Base-by-base conservation (phyloP, 35 echinoderm and acorn worm species). In the Lytechinus variegatus region DNA sequence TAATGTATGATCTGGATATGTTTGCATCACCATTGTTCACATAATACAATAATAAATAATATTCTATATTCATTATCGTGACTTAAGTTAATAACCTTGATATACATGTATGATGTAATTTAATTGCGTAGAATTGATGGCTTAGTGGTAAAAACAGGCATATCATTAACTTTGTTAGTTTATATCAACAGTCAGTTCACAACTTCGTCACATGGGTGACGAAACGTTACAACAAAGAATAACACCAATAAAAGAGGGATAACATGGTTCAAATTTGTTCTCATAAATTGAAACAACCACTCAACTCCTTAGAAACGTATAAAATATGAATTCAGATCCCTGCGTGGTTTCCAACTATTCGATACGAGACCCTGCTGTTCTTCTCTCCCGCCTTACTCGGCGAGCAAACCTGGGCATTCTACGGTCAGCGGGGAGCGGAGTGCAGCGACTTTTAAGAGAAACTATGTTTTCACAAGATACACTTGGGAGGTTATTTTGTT, bases 361-460 rank as follows among this genome's bases (percentile, higher is more conserved):
- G 29, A 44, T 52, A 44, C 88, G 52, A 8, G 28, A 52, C 88
- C 88, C 88, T 90, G 88, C 88, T 90, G 88, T 90, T 90, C 16
- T 12, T 52, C 88, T 90, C 88, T 12, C 11, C 88, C 88, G 88
- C 4, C 52, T 14, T 33, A 54, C 88, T 54, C 29, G 88, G 88
- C 10, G 52, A 54, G 10, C 52, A 44, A 52, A 10, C 3, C 28
- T 52, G 88, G 88, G n/a, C 88, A 90, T 90, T 90, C 88, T 90
- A 54, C 29, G 88, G 29, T 90, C 88, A 90, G 88, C 88, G 52
- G 88, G 88, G 88, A 90, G 88, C 27, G 52, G 52, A 90, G 29
- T 29, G 2, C 29, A 90, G 88, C 52, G 28, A 79, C 88, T 12
- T 90, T 90, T 90, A 52, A 90, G 88, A 52, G 88, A 90, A 54